These are phyloP conservation scores for Gymnarchus niloticus DNA, from an alignment of 2,113 vertebrate genomes.

Conservation along the genomic window DNA sequence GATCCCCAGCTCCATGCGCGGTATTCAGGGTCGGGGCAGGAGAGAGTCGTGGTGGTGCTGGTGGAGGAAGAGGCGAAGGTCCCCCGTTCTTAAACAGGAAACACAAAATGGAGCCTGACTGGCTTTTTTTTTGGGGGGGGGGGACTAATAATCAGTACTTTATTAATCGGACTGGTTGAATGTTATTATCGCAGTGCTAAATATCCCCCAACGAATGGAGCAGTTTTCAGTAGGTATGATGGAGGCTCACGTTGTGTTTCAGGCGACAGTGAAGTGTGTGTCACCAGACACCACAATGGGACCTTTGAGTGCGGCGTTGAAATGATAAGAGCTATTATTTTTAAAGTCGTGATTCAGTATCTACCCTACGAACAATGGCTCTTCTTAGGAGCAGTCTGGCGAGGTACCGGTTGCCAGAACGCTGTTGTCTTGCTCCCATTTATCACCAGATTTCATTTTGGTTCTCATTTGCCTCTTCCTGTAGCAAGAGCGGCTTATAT, in stretches of 20 bases:
- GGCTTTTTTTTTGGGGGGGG: too few species aligned
- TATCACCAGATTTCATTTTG: slow-evolving; percentile 42
- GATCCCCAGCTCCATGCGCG: too few species aligned
- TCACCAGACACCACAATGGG: slow-evolving; percentile 35
- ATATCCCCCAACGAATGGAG: not conserved
- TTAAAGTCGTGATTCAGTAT: slow-evolving; percentile 43
- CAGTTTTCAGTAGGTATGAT: not conserved
- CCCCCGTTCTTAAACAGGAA: too few species aligned
- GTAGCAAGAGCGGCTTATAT: slow-evolving; percentile 48
- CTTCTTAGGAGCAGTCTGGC: slow-evolving; percentile 37
- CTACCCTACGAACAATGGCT: slow-evolving; percentile 49
- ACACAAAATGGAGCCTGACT: too few species aligned
- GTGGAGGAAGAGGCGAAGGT: too few species aligned
- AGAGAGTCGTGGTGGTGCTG: too few species aligned
- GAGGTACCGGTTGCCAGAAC: slow-evolving; percentile 39
- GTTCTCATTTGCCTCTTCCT: slow-evolving; percentile 50
- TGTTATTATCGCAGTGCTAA: not conserved
- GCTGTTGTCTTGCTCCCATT: slow-evolving; percentile 36
- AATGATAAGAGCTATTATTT: slow-evolving; percentile 49
- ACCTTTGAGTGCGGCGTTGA: slow-evolving; percentile 48
- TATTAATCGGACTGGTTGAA: too few species aligned
- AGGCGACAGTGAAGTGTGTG: not conserved
- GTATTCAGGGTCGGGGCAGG: too few species aligned
- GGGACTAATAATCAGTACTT: too few species aligned
- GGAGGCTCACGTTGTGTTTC: not conserved